phyloP scores from a whole-genome alignment of 2,797 vertebrate genomes.

The Acanthurus tractus region DNA sequence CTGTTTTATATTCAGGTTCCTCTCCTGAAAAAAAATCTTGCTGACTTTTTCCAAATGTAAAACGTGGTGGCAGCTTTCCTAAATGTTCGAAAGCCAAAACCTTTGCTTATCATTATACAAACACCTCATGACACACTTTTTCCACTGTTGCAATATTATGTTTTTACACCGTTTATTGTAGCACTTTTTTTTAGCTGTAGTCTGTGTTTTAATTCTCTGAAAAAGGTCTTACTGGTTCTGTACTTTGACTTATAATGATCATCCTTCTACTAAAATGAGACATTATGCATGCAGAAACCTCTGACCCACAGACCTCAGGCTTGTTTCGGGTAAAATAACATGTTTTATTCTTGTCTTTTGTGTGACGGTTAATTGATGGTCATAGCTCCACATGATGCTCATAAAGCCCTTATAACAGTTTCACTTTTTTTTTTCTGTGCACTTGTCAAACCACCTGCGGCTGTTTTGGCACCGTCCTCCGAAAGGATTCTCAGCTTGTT shows the following conservation, averaged over 20 bases:
- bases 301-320: conserved; percentile 42
- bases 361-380: conserved; percentile 57
- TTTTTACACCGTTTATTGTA: too few species aligned
- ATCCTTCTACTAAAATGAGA: conserved; percentile 8
- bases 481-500: conserved; percentile 17
- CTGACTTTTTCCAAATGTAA: too few species aligned
- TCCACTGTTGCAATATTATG: too few species aligned
- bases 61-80: too few species aligned
- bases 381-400: conserved; percentile 19
- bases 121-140: too few species aligned
- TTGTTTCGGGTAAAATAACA: conserved; percentile 38
- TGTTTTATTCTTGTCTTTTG: conserved; percentile 39
- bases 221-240: not conserved
- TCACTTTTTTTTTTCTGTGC: conserved; percentile 1
- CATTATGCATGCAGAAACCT: conserved; percentile 48
- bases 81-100: too few species aligned
- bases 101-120: too few species aligned
- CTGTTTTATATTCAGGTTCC: not conserved
- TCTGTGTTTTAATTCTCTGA: conserved; percentile 1
- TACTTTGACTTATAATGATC: conserved; percentile 30
- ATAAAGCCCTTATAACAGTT: conserved; percentile 6
- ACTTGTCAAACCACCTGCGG: conserved; percentile 45
- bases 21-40: too few species aligned
- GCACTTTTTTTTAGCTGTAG: not conserved
- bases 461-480: not conserved